phyloP scores from a whole-genome alignment of 2,113 vertebrate species.

The Aplodontia rufa region DNA sequence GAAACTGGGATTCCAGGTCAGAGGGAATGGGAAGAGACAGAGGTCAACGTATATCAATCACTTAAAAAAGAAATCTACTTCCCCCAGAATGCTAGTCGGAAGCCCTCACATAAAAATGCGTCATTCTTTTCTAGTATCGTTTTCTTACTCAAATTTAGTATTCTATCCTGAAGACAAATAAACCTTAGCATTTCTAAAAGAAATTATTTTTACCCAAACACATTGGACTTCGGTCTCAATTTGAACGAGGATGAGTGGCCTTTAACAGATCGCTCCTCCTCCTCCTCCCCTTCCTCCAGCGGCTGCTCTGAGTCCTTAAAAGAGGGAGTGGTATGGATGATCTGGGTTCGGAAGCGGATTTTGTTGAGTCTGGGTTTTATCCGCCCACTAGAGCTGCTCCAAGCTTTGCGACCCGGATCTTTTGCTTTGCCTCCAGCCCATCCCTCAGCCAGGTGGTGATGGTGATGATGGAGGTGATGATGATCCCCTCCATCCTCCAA shows the following conservation, averaged over 20 bases:
- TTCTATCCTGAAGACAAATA: constrained; percentile 2
- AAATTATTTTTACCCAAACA: constrained; percentile 90
- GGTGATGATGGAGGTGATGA: constrained; percentile 75
- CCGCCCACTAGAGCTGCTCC: constrained; percentile 82
- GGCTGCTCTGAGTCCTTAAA: constrained; percentile 79
- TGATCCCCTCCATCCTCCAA: constrained; percentile 71
- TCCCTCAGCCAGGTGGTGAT: constrained; percentile 72
- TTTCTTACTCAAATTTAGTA: constrained; percentile 33
- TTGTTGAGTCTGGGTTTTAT: constrained; percentile 92
- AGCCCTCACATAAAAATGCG: neutral
- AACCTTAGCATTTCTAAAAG: neutral
- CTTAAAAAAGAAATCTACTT: neutral
- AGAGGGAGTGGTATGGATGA: constrained; percentile 94
- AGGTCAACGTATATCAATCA: neutral
- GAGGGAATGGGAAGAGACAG: neutral
- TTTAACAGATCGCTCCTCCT: constrained; percentile 86
- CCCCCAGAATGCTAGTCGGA: neutral
- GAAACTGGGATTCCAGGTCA: neutral
- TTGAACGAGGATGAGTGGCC: constrained; percentile 84
- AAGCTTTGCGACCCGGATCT: constrained; percentile 89
- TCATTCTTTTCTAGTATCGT: neutral
- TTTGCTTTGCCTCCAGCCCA: constrained; percentile 81
- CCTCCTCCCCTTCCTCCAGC: constrained; percentile 85
- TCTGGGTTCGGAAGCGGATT: constrained; percentile 93
- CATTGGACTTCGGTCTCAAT: constrained; percentile 93